These are phyloP conservation scores for Hermaeophaga mercurialis DNA, from an alignment of 2,888 invertebrate species.

Conservation along the genomic window DNA sequence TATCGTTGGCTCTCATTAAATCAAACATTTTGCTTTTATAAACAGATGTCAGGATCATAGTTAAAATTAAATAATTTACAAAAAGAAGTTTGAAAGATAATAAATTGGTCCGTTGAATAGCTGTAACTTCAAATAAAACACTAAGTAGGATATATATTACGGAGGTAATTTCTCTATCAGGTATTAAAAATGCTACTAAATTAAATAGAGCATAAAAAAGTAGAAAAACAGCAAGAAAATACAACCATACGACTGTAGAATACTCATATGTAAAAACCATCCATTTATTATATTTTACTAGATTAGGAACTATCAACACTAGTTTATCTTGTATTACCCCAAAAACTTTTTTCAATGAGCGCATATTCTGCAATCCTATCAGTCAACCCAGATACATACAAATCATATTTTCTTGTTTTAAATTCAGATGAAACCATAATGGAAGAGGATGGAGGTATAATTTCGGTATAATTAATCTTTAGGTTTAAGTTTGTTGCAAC, in stretches of 20 bases:
- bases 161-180: background rate
- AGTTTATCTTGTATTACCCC: background rate
- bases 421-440: background rate
- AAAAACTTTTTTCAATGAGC: too few relatives aligned
- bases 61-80: background rate
- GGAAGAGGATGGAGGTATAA: background rate
- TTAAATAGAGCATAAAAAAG: background rate
- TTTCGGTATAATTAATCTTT: background rate
- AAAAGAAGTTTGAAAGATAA: background rate
- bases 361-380: too few relatives aligned
- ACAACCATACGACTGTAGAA: background rate
- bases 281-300: background rate
- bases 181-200: background rate
- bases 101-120: background rate
- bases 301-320: background rate
- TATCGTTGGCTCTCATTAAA: background rate
- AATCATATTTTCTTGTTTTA: slow-evolving; percentile 3
- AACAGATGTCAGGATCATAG: slow-evolving; percentile 7
- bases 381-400: background rate
- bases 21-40: slow-evolving; percentile 24
- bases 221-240: background rate
- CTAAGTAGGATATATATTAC: background rate
- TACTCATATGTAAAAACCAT: slow-evolving; percentile 11
- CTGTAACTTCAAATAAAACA: background rate
- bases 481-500: background rate